These are phyloP conservation scores for Drymonia ruficornis DNA, from an alignment of 2,888 invertebrate species.

Conservation along the genomic window DNA sequence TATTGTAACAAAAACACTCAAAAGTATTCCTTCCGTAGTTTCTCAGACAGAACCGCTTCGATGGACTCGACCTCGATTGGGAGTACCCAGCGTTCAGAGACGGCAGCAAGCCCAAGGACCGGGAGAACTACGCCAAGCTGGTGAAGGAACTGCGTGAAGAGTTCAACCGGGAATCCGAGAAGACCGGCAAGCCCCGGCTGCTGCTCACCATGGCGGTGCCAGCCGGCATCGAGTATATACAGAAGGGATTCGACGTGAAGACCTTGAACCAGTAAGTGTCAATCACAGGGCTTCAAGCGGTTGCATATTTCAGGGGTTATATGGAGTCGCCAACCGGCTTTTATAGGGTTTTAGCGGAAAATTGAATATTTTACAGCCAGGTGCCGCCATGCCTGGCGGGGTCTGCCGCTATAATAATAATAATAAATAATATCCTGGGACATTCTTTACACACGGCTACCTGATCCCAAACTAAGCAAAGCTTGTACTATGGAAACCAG, in stretches of 20 bases:
- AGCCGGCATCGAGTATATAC: conserved; percentile 96
- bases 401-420: no score
- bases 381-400: no score
- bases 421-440: no score
- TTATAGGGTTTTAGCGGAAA: no score
- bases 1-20: no score
- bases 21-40: conserved; percentile 78
- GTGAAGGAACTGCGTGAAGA: conserved; percentile 95
- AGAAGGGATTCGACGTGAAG: conserved; percentile 96
- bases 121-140: conserved; percentile 94
- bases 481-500: no score
- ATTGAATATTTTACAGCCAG: no score
- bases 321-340: no score
- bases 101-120: conserved; percentile 92
- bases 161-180: conserved; percentile 93
- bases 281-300: no score
- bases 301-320: no score
- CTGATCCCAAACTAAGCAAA: no score
- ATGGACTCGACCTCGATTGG: conserved; percentile 97
- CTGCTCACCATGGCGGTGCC: conserved; percentile 97
- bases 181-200: conserved; percentile 91
- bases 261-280: conserved; percentile 90
- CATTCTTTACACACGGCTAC: no score
- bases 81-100: conserved; percentile 94
- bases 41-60: conserved; percentile 95